Conservation (phyloP, 1,140 invertebrate species). For the Trichomalopsis sarcophagae region DNA sequence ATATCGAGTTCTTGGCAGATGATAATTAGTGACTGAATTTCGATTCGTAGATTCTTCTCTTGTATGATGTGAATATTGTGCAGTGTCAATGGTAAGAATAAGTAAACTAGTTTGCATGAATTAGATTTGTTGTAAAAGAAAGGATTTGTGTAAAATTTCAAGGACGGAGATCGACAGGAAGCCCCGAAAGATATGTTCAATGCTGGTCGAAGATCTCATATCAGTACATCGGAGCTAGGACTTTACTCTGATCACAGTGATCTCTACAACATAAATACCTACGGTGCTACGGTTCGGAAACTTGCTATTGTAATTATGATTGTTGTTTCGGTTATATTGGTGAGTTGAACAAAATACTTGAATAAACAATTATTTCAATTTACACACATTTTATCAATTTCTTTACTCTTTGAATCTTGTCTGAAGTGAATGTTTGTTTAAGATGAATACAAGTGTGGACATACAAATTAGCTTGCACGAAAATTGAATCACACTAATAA, state of each 20-base stretch:
- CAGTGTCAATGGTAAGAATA: constrained; percentile 46
- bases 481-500: neutral
- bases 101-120: neutral
- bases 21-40: neutral
- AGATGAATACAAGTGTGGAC: too few species aligned
- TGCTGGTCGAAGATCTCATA: constrained; percentile 67
- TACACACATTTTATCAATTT: neutral
- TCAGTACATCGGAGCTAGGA: constrained; percentile 72
- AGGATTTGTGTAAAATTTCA: constrained; percentile 21
- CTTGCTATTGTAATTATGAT: constrained; percentile 70
- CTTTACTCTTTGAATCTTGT: too few species aligned
- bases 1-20: too few species aligned
- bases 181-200: constrained; percentile 67
- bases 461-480: neutral
- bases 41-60: neutral
- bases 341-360: constrained; percentile 56
- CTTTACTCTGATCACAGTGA: constrained; percentile 71
- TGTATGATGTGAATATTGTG: constrained; percentile 11
- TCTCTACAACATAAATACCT: constrained; percentile 63
- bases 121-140: too few species aligned
- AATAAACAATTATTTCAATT: too few species aligned
- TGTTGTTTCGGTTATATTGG: constrained; percentile 68
- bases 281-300: constrained; percentile 65
- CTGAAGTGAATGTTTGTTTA: too few species aligned
- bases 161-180: constrained; percentile 20